Evolutionary conservation across 2,888 invertebrate species (phyloP).

Genomic region (Pediacus dermestoides): DNA sequence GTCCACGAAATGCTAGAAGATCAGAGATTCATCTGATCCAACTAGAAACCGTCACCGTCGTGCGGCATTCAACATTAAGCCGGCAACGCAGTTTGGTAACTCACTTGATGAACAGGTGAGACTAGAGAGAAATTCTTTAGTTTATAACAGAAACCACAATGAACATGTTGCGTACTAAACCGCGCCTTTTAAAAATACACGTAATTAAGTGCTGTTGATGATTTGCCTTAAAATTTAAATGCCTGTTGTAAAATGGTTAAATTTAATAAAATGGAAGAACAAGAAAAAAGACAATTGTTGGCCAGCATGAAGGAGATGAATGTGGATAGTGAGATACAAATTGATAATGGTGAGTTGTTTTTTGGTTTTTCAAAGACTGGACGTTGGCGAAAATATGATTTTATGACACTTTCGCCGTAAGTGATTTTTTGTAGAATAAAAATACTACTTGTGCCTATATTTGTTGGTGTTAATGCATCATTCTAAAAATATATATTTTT

Average conservation of each 20-base stretch:
- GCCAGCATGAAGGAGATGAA: conserved; percentile 38
- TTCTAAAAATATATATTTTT: no score
- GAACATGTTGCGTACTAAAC: conserved; percentile 10
- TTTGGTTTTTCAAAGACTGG: no score
- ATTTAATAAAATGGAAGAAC: conserved; percentile 35
- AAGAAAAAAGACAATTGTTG: conserved; percentile 36
- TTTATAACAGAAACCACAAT: conserved; percentile 10
- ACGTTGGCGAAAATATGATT: no score
- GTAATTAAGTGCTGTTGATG: conserved; percentile 9
- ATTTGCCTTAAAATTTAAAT: background rate
- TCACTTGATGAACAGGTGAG: background rate
- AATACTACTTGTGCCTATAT: no score
- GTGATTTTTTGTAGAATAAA: no score
- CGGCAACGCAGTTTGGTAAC: background rate
- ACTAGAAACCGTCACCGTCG: background rate
- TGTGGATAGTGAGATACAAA: conserved; percentile 26
- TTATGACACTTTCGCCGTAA: no score
- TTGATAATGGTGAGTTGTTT: conserved; percentile 38
- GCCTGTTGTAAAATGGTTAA: conserved; percentile 31
- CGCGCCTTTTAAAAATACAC: conserved; percentile 8
- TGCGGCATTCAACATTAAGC: background rate
- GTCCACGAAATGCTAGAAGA: conserved; percentile 15
- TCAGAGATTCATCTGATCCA: conserved; percentile 5
- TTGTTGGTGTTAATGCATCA: no score
- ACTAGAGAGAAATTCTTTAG: background rate